Evolutionary conservation across 2,888 invertebrate species (phyloP).

Genomic region (Pachycephus smyrnensis): DNA sequence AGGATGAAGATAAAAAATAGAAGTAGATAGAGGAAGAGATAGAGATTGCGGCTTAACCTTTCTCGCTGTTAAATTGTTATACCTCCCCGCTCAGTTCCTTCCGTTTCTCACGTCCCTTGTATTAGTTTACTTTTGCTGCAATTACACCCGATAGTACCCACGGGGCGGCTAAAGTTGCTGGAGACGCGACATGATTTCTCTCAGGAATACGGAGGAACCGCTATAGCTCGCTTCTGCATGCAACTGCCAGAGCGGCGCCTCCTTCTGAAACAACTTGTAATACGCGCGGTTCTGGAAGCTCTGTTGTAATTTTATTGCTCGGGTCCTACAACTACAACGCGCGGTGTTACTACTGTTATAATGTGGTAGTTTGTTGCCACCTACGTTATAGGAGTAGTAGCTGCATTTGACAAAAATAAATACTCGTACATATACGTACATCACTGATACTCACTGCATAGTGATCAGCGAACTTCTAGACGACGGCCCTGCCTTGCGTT

Average conservation of each 20-base stretch:
- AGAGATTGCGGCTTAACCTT: background rate
- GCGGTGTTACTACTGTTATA: background rate
- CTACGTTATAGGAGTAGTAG: no score
- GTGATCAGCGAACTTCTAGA: background rate
- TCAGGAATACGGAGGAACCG: constrained; percentile 40
- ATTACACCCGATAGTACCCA: constrained; percentile 49
- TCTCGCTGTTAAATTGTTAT: background rate
- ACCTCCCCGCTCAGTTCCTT: background rate
- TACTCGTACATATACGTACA: no score
- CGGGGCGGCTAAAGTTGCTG: constrained; percentile 42
- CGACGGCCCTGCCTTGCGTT: background rate
- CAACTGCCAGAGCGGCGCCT: constrained; percentile 18
- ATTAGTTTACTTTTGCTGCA: constrained; percentile 50
- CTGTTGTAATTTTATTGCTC: constrained; percentile 32
- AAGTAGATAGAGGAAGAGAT: background rate
- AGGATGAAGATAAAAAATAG: background rate
- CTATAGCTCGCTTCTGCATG: constrained; percentile 22
- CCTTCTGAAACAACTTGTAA: constrained; percentile 38
- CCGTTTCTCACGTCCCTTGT: constrained; percentile 32
- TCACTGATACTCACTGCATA: no score
- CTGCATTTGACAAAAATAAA: no score
- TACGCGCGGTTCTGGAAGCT: constrained; percentile 25
- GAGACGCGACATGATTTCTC: constrained; percentile 52
- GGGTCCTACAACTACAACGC: background rate
- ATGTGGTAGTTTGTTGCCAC: no score